Percentiles rank a stretch among this genome's conserved stretches.
These are phyloP conservation scores for Cheumatopsyche charites DNA, from an alignment of 1,140 invertebrate genomes.

Conservation along the genomic window DNA sequence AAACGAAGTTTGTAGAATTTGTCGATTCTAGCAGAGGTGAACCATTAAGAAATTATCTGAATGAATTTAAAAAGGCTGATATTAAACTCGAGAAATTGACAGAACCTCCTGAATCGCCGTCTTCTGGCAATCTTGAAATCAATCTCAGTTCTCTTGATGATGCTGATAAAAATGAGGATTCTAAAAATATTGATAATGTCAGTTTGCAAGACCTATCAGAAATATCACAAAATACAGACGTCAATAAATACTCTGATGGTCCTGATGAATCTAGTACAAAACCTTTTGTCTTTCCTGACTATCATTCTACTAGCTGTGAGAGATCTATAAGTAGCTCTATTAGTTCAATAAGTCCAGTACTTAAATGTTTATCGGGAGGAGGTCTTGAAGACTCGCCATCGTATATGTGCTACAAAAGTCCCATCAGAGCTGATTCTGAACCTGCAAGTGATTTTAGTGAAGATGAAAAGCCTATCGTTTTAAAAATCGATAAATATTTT, in stretches of 20 bases:
- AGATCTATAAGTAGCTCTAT: conserved; percentile 46
- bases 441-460: conserved; percentile 59
- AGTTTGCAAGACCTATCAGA: conserved; percentile 10
- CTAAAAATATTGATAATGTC: not conserved
- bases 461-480: conserved; percentile 60
- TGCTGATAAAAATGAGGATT: not conserved
- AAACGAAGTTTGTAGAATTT: conserved; percentile 51
- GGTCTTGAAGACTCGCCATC: conserved; percentile 36
- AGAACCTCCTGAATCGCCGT: conserved; percentile 7
- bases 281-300: conserved; percentile 35
- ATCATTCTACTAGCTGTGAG: conserved; percentile 44
- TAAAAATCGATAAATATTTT: conserved; percentile 63
- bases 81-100: conserved; percentile 32
- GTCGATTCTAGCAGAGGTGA: conserved; percentile 57
- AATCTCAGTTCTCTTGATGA: not conserved
- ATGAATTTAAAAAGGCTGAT: conserved; percentile 53
- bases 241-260: conserved; percentile 16
- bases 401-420: conserved; percentile 56
- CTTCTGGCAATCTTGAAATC: not conserved
- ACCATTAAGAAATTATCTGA: conserved; percentile 57
- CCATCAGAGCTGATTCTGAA: conserved; percentile 54
- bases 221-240: not conserved
- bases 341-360: conserved; percentile 45
- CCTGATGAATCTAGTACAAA: conserved; percentile 33
- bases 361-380: conserved; percentile 23